Evolutionary conservation across 2,797 vertebrate species (phyloP).

Genomic region (Tamandua tetradactyla): DNA sequence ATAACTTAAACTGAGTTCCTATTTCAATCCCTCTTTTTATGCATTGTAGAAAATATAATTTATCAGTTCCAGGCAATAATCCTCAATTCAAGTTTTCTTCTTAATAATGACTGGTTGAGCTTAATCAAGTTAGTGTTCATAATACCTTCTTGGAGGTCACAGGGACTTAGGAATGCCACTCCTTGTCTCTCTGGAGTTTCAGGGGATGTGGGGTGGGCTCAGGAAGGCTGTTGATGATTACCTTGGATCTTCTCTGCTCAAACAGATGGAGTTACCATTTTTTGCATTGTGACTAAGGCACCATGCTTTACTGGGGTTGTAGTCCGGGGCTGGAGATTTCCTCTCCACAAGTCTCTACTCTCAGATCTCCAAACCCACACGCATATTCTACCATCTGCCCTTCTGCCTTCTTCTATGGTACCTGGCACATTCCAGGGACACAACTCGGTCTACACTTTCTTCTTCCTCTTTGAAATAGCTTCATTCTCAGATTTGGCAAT

Average conservation of each 20-base stretch:
- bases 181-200: not conserved
- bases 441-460: not conserved
- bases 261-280: not conserved
- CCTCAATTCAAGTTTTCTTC: not conserved
- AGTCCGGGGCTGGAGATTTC: not conserved
- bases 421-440: not conserved
- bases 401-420: not conserved
- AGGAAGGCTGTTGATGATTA: not conserved
- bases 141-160: not conserved
- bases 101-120: not conserved
- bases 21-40: not conserved
- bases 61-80: not conserved
- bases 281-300: not conserved
- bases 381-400: not conserved
- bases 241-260: not conserved
- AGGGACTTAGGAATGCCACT: not conserved
- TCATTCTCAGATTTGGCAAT: not conserved
- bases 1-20: not conserved
- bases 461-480: not conserved
- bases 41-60: not conserved
- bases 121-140: not conserved
- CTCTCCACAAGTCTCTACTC: not conserved
- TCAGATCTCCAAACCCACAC: not conserved
- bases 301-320: not conserved
- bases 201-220: not conserved